These are phyloP conservation scores for Atherinosoma microstoma DNA, from an alignment of 2,797 vertebrate species.

Conservation along the genomic window DNA sequence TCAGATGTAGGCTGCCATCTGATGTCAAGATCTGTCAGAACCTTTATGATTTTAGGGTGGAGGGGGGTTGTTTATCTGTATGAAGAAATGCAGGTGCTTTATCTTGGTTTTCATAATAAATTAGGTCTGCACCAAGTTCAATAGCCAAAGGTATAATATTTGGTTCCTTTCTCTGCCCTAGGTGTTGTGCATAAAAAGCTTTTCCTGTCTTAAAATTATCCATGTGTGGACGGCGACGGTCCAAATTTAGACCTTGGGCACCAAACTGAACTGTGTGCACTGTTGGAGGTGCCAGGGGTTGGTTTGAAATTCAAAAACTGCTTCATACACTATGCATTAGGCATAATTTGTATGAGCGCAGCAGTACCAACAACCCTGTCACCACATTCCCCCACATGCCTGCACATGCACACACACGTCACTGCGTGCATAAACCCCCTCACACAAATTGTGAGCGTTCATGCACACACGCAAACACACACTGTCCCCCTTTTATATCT, in stretches of 20 bases:
- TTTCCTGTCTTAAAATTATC: slow-evolving; percentile 69
- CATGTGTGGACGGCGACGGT: slow-evolving; percentile 60
- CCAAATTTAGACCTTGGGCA: slow-evolving; percentile 63
- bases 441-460: slow-evolving; percentile 35
- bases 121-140: slow-evolving; percentile 18
- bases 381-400: slow-evolving; percentile 5
- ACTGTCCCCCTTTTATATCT: slow-evolving; percentile 53
- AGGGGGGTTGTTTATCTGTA: not conserved
- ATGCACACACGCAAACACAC: slow-evolving; percentile 47
- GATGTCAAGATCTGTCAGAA: not conserved
- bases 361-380: slow-evolving; percentile 32
- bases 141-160: slow-evolving; percentile 51
- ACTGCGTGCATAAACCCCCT: slow-evolving; percentile 20
- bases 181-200: slow-evolving; percentile 60
- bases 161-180: slow-evolving; percentile 52
- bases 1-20: not conserved
- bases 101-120: slow-evolving; percentile 36
- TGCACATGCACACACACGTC: not conserved
- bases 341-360: slow-evolving; percentile 43
- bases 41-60: no score
- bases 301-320: slow-evolving; percentile 62
- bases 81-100: slow-evolving; percentile 23
- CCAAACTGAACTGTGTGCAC: slow-evolving; percentile 52
- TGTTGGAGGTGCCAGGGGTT: slow-evolving; percentile 63
- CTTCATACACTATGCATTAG: slow-evolving; percentile 74